Evolutionary conservation across 1,140 invertebrate genomes (phyloP).

Genomic region (Drosophila sulfurigaster): DNA sequence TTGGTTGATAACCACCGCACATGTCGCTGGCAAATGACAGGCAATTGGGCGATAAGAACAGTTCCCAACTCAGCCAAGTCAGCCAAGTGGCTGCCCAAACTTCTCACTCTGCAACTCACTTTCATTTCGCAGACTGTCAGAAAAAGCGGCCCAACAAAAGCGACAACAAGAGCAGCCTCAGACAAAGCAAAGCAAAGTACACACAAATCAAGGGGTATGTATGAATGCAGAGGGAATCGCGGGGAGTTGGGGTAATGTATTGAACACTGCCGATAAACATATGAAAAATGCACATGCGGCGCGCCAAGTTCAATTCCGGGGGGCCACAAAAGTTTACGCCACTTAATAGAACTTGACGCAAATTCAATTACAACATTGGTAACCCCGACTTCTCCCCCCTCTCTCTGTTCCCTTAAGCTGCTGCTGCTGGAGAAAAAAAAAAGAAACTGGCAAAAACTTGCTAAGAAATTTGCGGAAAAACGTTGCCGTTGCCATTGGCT

Average conservation of each 20-base stretch:
- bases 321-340: conserved; percentile 80
- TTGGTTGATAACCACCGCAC: conserved; percentile 78
- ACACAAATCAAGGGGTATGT: neutral
- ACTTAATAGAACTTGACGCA: conserved; percentile 83
- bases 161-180: neutral
- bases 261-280: conserved; percentile 79
- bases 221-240: neutral
- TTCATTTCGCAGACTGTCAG: conserved; percentile 58
- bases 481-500: conserved; percentile 44
- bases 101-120: conserved; percentile 36
- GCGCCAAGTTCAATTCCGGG: conserved; percentile 71
- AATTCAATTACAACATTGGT: conserved; percentile 78
- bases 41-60: conserved; percentile 58
- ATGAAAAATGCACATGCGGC: conserved; percentile 82
- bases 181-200: conserved; percentile 30
- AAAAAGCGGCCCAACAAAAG: conserved; percentile 41
- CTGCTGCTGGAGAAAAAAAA: neutral
- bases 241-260: conserved; percentile 39
- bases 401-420: neutral
- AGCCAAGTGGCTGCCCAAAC: neutral
- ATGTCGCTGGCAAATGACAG: conserved; percentile 70
- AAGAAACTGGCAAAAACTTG: conserved; percentile 52
- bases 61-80: conserved; percentile 30
- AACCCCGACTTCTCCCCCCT: neutral
- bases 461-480: conserved; percentile 79